phyloP scores from a whole-genome alignment of 2,797 vertebrate genomes.

The Phaenicophaeus curvirostris region DNA sequence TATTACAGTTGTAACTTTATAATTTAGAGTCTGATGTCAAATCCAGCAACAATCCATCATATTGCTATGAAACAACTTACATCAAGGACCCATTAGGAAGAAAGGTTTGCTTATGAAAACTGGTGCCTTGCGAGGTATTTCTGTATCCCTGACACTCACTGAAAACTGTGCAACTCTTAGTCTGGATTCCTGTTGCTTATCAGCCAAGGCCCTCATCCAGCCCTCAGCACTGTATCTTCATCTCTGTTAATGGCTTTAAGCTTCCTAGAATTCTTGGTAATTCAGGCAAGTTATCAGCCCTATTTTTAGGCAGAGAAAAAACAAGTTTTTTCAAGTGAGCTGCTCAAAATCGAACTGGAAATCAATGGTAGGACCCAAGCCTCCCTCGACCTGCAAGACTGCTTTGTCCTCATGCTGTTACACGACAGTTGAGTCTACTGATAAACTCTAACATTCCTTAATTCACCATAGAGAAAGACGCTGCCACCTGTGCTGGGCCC shows the following conservation, averaged over 20 bases:
- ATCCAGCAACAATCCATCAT: slow-evolving; percentile 18
- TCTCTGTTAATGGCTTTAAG: not conserved
- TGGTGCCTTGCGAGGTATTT: not conserved
- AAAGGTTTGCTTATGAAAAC: not conserved
- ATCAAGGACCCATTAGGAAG: not conserved
- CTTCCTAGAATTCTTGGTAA: not conserved
- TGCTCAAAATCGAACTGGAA: not conserved
- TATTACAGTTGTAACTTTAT: not conserved
- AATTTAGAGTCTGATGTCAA: slow-evolving; percentile 4
- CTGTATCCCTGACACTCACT: not conserved
- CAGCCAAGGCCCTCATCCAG: not conserved
- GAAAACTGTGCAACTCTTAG: not conserved
- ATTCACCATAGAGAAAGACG: not conserved
- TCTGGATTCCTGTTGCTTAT: not conserved
- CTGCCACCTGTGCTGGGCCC: not conserved
- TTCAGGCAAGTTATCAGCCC: not conserved
- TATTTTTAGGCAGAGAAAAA: not conserved
- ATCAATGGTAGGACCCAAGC: not conserved
- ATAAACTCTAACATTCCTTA: not conserved
- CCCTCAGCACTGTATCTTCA: not conserved
- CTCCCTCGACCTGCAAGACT: not conserved
- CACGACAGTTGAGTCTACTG: not conserved
- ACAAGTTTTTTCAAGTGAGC: not conserved
- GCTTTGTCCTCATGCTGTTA: not conserved
- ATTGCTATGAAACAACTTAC: not conserved